Base-by-base conservation (phyloP, 2,888 invertebrate genomes). In the Callyntrura sp. region DNA sequence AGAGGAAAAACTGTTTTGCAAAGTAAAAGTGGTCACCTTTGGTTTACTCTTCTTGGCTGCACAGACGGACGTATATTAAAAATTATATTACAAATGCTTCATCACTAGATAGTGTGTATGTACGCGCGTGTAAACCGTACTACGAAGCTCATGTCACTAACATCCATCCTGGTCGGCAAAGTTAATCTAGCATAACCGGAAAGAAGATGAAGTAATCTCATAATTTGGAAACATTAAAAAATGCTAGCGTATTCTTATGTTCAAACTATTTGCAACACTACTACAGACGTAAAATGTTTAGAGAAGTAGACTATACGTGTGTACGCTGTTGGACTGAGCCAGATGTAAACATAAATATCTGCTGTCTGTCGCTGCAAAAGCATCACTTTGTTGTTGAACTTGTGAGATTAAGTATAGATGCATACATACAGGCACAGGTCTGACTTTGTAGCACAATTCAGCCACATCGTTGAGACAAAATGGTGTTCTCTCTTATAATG, bases 131-230 rank as follows among this genome's bases (percentile, higher is more conserved):
- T n/a, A 35, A 35, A 35, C 6, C 35, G 35, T 35, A 35, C 35
- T 35, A 35, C 35, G 35, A 35, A 35, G 35, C 6, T 35, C 35
- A 57, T n/a, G 51, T 65, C 35, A 17, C 76, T 51, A 76, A 48
- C 48, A 76, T 76, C 12, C 17, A 73, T 76, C 14, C 23, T 23
- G 23, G 35, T 55, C 25, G 48, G 65, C 20, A 23, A 51, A 81
- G 87, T 87, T 79, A 87, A 81, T 81, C 87, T 87, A 70, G 43
- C 81, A 11, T 43, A 68, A 79, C 70, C 70, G 51, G 60, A 57
- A 87, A 65, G 25, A 23, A 70, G n/a, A 70, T 35, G 43, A 62
- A 48, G 60, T 62, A 70, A 70, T 57, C 73, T 76, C 35, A 20
- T 17, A 55, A 51, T 28, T 65, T 23, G 35, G 14, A 20, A 62